Percentiles rank a stretch among this genome's conserved stretches.
Evolutionary conservation across 2,113 vertebrate genomes (phyloP).

Genomic region (Zosterops lateralis): DNA sequence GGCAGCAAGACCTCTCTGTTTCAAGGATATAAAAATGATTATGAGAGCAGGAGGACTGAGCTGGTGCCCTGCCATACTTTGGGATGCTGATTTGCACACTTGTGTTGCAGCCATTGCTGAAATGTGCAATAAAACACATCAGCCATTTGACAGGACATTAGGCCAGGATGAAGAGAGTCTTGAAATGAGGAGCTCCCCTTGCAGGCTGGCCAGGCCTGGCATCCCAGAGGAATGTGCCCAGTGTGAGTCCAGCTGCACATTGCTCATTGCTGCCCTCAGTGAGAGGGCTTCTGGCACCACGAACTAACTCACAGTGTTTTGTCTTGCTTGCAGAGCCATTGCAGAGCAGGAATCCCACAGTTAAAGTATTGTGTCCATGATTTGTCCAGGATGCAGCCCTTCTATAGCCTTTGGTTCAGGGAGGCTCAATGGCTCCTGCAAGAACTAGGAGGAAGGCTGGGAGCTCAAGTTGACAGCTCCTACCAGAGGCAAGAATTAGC

Average conservation of each 20-base stretch:
- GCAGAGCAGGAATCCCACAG: background rate
- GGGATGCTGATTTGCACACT: background rate
- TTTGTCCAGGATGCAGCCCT: background rate
- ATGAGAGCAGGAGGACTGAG: background rate
- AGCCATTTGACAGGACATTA: background rate
- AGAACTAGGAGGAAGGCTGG: background rate
- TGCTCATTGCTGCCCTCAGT: background rate
- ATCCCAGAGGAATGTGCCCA: too few species aligned
- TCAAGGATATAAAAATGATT: background rate
- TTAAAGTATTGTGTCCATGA: accelerated
- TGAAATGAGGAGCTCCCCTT: background rate
- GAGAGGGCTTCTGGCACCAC: background rate
- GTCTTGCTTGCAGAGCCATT: background rate
- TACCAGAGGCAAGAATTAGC: background rate
- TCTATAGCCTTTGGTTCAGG: background rate
- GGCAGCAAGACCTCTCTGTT: background rate
- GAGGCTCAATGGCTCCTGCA: background rate
- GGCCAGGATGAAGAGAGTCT: background rate
- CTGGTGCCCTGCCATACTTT: background rate
- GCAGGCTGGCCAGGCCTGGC: background rate
- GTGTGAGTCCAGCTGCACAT: background rate
- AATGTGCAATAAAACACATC: background rate
- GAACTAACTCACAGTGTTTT: background rate
- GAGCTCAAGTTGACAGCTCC: background rate
- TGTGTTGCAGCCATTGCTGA: background rate